A percentile compares a stretch with the other conserved stretches of the same genome.
Conservation (phyloP, 1,140 invertebrate genomes). For the Psix sp. region DNA sequence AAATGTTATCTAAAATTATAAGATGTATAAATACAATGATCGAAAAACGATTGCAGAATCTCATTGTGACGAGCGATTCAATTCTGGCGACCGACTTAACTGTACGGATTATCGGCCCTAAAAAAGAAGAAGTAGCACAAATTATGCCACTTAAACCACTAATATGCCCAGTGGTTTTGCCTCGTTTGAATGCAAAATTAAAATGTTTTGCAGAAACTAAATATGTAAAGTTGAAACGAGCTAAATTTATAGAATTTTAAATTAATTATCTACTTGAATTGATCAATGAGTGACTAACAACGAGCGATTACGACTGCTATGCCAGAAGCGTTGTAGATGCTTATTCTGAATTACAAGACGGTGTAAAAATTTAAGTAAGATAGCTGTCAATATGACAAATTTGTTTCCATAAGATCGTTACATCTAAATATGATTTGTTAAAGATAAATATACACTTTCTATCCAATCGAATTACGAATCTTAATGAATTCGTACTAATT, state of each 20-base stretch:
- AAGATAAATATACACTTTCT: no score
- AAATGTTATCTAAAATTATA: no score
- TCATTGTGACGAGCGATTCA: no score
- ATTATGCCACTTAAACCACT: no score
- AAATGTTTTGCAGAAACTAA: conserved; percentile 3
- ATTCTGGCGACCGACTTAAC: no score
- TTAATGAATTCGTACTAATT: no score
- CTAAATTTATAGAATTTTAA: conserved; percentile 13
- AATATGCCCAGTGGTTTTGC: background rate
- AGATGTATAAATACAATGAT: no score
- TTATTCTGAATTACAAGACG: conserved; percentile 35
- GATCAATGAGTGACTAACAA: background rate
- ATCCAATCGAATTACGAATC: no score
- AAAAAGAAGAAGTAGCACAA: no score
- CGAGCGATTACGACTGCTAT: conserved; percentile 9
- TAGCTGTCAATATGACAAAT: conserved; percentile 1
- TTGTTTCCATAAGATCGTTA: background rate
- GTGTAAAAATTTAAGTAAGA: conserved; percentile 30
- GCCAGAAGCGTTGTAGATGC: conserved; percentile 57
- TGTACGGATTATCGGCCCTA: no score
- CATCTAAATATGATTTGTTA: background rate
- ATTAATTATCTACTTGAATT: conserved; percentile 12
- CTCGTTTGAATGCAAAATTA: background rate
- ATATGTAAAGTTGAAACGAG: conserved; percentile 1
- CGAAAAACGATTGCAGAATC: no score